Base-by-base conservation (phyloP, 1,140 invertebrate species). In the Colletes gigas region DNA sequence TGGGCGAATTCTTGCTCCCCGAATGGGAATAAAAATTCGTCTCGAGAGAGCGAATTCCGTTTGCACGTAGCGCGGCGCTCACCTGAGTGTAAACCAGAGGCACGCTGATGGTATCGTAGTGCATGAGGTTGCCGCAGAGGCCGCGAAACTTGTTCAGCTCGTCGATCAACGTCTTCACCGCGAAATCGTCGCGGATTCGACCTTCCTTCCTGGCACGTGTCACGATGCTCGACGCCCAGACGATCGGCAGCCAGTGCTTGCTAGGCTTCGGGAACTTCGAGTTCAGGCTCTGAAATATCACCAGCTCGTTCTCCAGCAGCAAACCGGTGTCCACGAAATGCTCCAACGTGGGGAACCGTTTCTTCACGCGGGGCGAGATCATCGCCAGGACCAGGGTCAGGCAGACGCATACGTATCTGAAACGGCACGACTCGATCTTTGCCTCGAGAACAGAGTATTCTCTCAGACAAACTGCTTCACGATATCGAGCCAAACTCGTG, bases 221-320 rank as follows among this genome's bases (percentile, higher is more conserved):
- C 41, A 98, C 96, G 72, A 99, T 97, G 90, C 96, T 97, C 6
- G 97, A 96, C 0, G 98, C 97, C 98, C 98, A 99, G 30, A 98
- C 97, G 60, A 99, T 96, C 41, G 98, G 98, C 89, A 99, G 95
- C 98, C 98, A 99, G 91, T 98, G 98, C 90, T 98, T 99, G 44
- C 97, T 96, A 80, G 97, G 97, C 65, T 97, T 96, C 1, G 97
- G 97, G 87, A 97, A 97, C 90, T 98, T 98, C 5, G 94, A 91
- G 88, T 98, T 97, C 80, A 98, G 93, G 80, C 96, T 95, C 50
- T 96, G 94, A 71, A 98, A 95, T 78, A 98, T 97, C 21, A 93
- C 93, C 73, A 96, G 95, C 89, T 99, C 98, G 87, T 98, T 98
- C 60, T 96, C 96, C 21, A 97, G 94, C n/a, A 99, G 92, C n/a